Evolutionary conservation across 2,888 invertebrate genomes (phyloP), one percentile per base, ranked within the genome.

Genomic region (Congeria kusceri): DNA sequence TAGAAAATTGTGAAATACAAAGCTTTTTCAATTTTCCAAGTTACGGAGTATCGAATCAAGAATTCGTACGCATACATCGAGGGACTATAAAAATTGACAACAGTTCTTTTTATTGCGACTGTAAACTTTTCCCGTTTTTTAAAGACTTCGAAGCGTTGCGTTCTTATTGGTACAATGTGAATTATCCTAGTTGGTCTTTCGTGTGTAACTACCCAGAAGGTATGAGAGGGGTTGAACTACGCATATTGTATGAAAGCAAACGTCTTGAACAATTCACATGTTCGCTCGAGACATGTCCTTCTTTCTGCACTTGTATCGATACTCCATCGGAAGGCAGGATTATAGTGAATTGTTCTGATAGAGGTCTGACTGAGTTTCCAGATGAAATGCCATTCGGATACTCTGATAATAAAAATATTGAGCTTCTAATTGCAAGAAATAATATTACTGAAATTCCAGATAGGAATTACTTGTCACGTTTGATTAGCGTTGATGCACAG

Each of bases 241-340:
- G 0, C 0, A 18, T 15, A 0, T 18, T 73, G 4, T 59, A 53
- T 29, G 23, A 53, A 20, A 28, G 15, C 11, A 53, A 66, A 32
- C 18, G 66, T 28, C 70, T 27, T 32, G 66, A 70, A 3, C 32
- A 65, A 13, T 49, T 79, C 3, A 74, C 66, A 18, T 79, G 78
- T 47, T 25, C 65, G 15, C 39, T 79, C 46, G 47, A 53, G 9
- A 47, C 70, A 25, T 79, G 78, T 58, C 70, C 78, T 1, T 15
- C 49, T 7, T 29, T 44, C 4, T 79, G 78, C 62, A 25, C 13
- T 5, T 79, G 78, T 27, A 70, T 57, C 3, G 78, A 79, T 25
- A 63, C 13, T 56, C 78, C 78, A 7, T 63, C 61, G 15, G 47
- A 74, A 32, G 63, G 66, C 9, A 47, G 44, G 4, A 44, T 79